Evolutionary conservation across 2,113 vertebrate genomes (phyloP), one percentile per base, ranked within the genome.

Genomic region (Sinocyclocheilus maitianheensis): DNA sequence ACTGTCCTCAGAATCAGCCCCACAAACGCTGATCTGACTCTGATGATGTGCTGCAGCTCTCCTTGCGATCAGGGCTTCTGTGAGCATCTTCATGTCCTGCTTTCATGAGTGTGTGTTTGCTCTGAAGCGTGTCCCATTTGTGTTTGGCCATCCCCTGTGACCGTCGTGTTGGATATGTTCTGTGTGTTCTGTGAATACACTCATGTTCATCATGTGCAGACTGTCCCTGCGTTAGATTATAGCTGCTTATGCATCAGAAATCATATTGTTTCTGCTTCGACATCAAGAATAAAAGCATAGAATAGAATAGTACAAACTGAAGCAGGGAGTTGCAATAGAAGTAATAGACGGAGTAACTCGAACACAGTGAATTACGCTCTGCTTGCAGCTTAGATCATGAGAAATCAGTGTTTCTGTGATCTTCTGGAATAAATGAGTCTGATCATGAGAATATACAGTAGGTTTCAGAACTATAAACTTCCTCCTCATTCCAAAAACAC

Each of bases 11-110:
- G 1, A 51, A 4, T 9, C 7, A 11, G 24, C 58, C 1, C 22
- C 12, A 22, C 22, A 63, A 40, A 62, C 12, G 9, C 67, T 0
- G 72, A 58, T 40, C 9, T 34, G 60, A 53, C 4, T 53, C 89
- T 90, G 88, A 55, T 91, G 93, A 95, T 94, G 86, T 90, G 89
- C 83, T 95, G 95, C 95, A 95, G 95, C 95, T 95, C 75, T 96
- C 95, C 94, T 94, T 93, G 80, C 87, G 91, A 89, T 87, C 88
- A 93, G 91, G 93, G 92, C 95, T 95, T 94, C 91, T 91, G 93
- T 93, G 92, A 93, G 91, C 93, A 90, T 75, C 62, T 91, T 94
- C 95, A 94, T 94, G 94, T 94, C 96, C 75, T 88, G 83, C 81
- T 77, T 53, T 74, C 86, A 37, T 43, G 72, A 83, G 34, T 72